Conservation (phyloP, 2,113 vertebrate genomes). For the Thalassoma bifasciatum region DNA sequence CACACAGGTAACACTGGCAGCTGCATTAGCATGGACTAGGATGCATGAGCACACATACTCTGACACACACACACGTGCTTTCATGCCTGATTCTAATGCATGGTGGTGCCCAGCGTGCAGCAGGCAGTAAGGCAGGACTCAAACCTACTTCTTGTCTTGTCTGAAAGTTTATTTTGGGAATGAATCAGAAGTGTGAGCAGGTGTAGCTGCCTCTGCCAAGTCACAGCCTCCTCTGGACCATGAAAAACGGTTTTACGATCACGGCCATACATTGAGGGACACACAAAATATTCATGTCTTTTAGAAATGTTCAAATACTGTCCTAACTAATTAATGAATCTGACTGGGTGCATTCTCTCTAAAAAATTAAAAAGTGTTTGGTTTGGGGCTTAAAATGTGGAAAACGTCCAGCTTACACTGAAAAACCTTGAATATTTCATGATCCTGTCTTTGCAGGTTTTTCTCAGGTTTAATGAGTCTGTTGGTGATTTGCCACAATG, state of each 20-base stretch:
- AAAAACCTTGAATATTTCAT: conserved; percentile 58
- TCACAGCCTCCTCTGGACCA: conserved; percentile 30
- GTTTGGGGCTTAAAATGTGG: conserved; percentile 43
- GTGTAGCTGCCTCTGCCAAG: conserved; percentile 55
- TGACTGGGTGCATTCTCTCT: conserved; percentile 38
- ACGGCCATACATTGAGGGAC: conserved; percentile 13
- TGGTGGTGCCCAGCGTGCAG: conserved; percentile 13
- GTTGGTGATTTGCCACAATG: neutral
- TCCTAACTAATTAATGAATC: conserved; percentile 53
- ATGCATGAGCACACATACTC: conserved; percentile 17
- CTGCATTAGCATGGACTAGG: conserved; percentile 8
- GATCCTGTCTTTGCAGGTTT: conserved; percentile 2
- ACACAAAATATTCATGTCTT: neutral
- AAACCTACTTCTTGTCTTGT: conserved; percentile 41
- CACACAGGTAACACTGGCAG: conserved; percentile 17
- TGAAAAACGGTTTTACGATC: conserved; percentile 7
- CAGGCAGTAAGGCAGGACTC: conserved; percentile 9
- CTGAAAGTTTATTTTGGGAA: conserved; percentile 35
- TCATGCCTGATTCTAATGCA: conserved; percentile 12
- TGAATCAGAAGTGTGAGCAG: conserved; percentile 61
- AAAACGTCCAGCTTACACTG: conserved; percentile 39
- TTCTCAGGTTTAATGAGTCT: conserved; percentile 31
- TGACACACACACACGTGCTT: neutral
- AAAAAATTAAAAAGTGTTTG: conserved; percentile 50
- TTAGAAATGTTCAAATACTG: conserved; percentile 36